Base-by-base conservation (phyloP, 2,797 vertebrate species). In the Onychomys leucogaster region DNA sequence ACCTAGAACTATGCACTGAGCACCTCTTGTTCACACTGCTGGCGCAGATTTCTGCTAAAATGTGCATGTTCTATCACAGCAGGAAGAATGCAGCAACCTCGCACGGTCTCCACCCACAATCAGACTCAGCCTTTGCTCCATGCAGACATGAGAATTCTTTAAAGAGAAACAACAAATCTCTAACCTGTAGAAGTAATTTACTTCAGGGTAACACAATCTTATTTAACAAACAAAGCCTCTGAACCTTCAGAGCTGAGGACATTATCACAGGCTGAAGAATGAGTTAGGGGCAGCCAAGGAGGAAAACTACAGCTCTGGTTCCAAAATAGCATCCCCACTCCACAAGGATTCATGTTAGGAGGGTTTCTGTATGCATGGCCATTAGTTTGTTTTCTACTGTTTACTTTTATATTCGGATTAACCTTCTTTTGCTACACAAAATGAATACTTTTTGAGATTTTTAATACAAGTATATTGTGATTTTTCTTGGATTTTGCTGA, bases 141-240 rank as follows among this genome's bases (percentile, higher is more conserved):
- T 52, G 29, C 32, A 57, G 11, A 1, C 41, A 14, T 73, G 11
- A 1, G 29, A 59, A 88, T 46, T 61, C 55, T 95, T 93, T 49
- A 69, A 94, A 78, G 37, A 96, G 82, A 94, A 85, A 63, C 9
- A 81, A 16, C 17, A 69, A 83, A 82, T 41, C 19, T 43, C 86
- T 73, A 84, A 69, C 57, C 23, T 27, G 90, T 91, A 85, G n/a
- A 82, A 84, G 10, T 49, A 27, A 95, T n/a, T 73, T 57, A 43
- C 27, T 77, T 67, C 25, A 21, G 27, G 46, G 37, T 3, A 67
- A 27, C 32, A 19, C 6, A 88, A 69, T 59, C 37, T 21, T 63
- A 69, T 41, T 43, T 69, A 87, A 77, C 6, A 41, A 14, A 89
- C 23, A 37, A 93, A 90, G 14, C 0, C 32, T 86, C 43, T 57